Conservation (phyloP, 2,113 vertebrate species). For the Indicator indicator region DNA sequence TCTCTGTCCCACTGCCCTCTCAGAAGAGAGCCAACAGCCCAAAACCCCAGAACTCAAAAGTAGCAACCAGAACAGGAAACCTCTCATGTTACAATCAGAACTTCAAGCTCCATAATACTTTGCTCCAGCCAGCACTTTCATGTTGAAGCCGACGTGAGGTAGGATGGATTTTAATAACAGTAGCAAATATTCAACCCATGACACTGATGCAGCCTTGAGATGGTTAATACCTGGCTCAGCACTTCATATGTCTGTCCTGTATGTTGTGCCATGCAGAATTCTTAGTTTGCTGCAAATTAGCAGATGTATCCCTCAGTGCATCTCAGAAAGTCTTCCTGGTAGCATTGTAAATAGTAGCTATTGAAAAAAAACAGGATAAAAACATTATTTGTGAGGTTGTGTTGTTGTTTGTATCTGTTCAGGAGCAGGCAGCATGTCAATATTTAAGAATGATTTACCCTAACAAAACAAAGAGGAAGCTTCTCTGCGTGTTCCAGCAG, state of each 20-base stretch:
- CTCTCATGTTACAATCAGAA: too few relatives aligned
- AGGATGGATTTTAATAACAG: too few relatives aligned
- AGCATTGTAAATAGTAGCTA: neutral
- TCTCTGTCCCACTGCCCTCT: too few relatives aligned
- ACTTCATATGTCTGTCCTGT: neutral
- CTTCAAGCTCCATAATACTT: too few relatives aligned
- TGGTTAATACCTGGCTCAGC: constrained; percentile 47
- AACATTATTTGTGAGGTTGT: neutral
- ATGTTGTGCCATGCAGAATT: neutral
- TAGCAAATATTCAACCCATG: too few relatives aligned
- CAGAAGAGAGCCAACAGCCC: too few relatives aligned
- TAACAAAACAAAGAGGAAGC: neutral
- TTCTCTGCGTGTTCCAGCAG: neutral
- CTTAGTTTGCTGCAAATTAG: neutral
- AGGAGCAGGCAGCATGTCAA: neutral
- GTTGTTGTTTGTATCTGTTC: neutral
- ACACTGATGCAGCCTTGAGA: neutral
- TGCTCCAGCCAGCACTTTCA: too few relatives aligned
- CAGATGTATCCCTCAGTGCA: neutral
- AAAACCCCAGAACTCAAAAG: too few relatives aligned
- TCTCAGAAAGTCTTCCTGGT: constrained; percentile 6
- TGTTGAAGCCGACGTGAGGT: too few relatives aligned
- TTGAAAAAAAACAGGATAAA: neutral
- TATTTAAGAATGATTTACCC: neutral
- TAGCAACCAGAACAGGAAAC: too few relatives aligned